phyloP scores from a whole-genome alignment of 2,888 invertebrate genomes.

The Aphrophora alni region DNA sequence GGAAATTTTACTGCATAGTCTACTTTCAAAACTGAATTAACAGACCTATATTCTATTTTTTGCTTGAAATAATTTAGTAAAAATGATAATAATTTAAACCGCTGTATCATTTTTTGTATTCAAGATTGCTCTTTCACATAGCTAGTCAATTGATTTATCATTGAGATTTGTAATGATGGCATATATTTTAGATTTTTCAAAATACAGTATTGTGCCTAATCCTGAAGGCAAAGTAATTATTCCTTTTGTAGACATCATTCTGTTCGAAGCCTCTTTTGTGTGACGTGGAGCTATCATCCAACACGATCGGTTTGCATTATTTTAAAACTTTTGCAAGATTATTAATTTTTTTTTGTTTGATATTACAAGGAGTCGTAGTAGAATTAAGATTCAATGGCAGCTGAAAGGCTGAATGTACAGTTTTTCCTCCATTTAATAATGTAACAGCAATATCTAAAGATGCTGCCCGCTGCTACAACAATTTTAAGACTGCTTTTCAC shows the following conservation, averaged over 20 bases:
- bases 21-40: slow-evolving; percentile 31
- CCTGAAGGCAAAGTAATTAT: neutral
- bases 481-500: slow-evolving; percentile 12
- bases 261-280: slow-evolving; percentile 12
- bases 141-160: neutral
- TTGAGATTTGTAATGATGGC: neutral
- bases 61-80: slow-evolving; percentile 11
- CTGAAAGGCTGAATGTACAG: slow-evolving; percentile 18
- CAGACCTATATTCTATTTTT: neutral
- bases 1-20: slow-evolving; percentile 34
- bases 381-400: slow-evolving; percentile 4
- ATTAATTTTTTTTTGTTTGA: neutral
- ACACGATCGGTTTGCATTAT: slow-evolving; percentile 9
- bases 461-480: slow-evolving; percentile 19
- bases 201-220: neutral
- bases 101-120: slow-evolving; percentile 12
- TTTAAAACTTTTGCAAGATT: neutral
- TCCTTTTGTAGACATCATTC: neutral
- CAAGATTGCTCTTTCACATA: slow-evolving; percentile 23
- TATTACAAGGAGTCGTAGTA: neutral
- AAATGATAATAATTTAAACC: slow-evolving; percentile 13
- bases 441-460: neutral
- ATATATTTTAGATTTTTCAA: neutral
- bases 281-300: slow-evolving; percentile 23
- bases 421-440: neutral